Base-by-base conservation (phyloP, 1,140 invertebrate genomes). In the Ips typographus region DNA sequence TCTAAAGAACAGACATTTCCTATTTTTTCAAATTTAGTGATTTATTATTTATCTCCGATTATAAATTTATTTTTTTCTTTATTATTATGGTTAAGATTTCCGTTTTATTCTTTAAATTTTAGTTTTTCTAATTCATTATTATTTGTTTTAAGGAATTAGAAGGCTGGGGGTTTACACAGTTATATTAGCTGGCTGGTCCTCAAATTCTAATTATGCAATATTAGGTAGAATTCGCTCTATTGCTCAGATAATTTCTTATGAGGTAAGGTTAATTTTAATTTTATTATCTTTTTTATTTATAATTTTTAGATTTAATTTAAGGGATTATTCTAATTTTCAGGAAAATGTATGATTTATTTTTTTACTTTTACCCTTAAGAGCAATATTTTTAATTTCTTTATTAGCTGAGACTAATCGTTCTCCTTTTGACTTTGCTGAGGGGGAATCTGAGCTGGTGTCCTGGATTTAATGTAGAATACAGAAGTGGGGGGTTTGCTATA, bases 361-460 rank as follows among this genome's bases (percentile, higher is more conserved):
- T 75, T 76, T 84, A 77, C 77, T 79, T 71, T 79, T 81, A 73
- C 81, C 83, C 78, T 78, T 86, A 78, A 76, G 73, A 71, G 80
- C 87, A 72, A 80, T 85, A 75, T 85, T 85, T 75, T 82, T 88
- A 74, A 78, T 82, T 73, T 86, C 84, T 72, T 82, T 80, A 72
- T 83, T 90, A 79, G 88, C 87, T 58, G 89, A 91, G 80, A 87
- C 85, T 75, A 91, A 90, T 85, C 89, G 88, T 0, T 85, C 86
- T 76, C 88, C 88, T 70, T 91, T 90, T 89, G 89, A 91, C 89
- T 90, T 91, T 85, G 84, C 87, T 74, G 89, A 91, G 75, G 87
- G 87, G 0, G 88, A 91, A 77, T 89, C 85, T 55, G 89, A 91
- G 78, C 85, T 91, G 83, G 87, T 91, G 74, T 91, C 87, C 87